phyloP scores from a whole-genome alignment of 2,888 invertebrate genomes.

The Galerucella nymphaeae region DNA sequence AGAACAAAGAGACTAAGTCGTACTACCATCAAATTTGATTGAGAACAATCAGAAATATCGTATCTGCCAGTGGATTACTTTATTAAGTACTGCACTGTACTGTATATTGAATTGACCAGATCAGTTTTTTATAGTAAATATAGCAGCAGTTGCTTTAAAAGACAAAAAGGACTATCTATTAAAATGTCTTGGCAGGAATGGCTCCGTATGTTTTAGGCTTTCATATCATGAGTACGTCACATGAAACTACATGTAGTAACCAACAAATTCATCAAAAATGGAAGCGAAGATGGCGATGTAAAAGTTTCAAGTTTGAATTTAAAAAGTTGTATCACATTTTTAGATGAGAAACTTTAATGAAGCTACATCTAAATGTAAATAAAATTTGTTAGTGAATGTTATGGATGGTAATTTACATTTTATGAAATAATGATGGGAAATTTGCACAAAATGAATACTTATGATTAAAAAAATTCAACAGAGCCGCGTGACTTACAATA shows the following conservation, averaged over 20 bases:
- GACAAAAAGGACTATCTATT: neutral
- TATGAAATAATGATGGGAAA: no score
- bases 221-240: no score
- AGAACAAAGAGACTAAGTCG: neutral
- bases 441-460: no score
- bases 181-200: neutral
- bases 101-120: constrained; percentile 31
- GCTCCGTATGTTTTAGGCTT: no score
- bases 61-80: constrained; percentile 28
- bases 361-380: neutral
- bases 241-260: neutral
- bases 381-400: neutral
- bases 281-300: neutral
- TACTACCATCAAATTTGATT: constrained; percentile 12
- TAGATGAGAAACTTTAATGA: neutral
- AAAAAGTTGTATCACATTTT: neutral
- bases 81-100: no score
- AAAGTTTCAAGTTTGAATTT: neutral
- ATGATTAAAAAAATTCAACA: no score
- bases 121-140: constrained; percentile 8
- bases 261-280: neutral
- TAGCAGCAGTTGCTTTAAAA: constrained; percentile 10
- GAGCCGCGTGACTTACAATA: no score
- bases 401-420: neutral
- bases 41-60: constrained; percentile 23